Percentiles rank a stretch among this genome's conserved stretches.
phyloP scores from a whole-genome alignment of 2,797 vertebrate genomes.

The Lepus townsendii region DNA sequence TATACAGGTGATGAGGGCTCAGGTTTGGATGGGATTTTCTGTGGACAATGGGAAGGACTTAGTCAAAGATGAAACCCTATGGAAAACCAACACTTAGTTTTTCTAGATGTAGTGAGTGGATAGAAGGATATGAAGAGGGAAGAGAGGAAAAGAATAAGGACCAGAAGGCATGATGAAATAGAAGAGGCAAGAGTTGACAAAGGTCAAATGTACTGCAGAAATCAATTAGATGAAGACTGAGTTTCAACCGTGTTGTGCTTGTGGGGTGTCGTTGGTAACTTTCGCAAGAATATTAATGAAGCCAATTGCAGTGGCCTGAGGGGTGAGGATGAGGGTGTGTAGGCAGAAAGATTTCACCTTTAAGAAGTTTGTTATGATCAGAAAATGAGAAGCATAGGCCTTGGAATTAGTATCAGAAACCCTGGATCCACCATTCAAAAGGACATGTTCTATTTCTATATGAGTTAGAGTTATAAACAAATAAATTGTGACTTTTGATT shows the following conservation, averaged over 20 bases:
- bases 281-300: background rate
- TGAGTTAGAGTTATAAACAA: background rate
- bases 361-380: background rate
- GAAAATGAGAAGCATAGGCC: background rate
- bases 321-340: accelerated
- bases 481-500: background rate
- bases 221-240: background rate
- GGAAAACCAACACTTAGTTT: background rate
- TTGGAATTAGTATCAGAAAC: background rate
- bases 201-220: background rate
- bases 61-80: background rate
- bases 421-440: background rate
- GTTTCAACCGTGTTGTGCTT: background rate
- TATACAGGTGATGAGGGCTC: background rate
- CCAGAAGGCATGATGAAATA: background rate
- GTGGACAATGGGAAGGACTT: background rate
- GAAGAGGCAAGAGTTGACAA: background rate
- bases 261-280: too few relatives aligned
- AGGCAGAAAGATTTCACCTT: background rate
- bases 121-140: background rate
- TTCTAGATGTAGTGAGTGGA: background rate
- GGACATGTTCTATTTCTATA: background rate
- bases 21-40: background rate
- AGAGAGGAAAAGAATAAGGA: too few relatives aligned
- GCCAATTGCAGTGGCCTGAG: background rate